Evolutionary conservation across 2,113 vertebrate species (phyloP), one percentile per base, ranked within the genome.

Genomic region (Motacilla tschutschensis): DNA sequence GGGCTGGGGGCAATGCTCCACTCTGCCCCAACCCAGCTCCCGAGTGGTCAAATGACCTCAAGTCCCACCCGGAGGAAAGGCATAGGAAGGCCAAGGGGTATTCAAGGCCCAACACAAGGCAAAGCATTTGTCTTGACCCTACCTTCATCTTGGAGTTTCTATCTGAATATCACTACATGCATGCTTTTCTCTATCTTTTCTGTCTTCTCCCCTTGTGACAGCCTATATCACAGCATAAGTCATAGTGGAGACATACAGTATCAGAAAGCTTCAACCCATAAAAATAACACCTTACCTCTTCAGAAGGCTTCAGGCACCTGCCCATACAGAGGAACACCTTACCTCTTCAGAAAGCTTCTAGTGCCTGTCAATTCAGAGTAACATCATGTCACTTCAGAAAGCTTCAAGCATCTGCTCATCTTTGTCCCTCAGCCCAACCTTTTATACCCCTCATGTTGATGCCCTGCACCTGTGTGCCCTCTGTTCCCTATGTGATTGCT

Each of bases 51-150:
- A 41, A 41, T 9, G 43, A 67, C 24, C 43, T 41, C 9, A 28
- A 47, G 6, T 15, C 29, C 5, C 11, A 40, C 11, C 18, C 12
- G 17, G 17, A 10, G 11, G 14, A 66, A 66, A 47, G n/a, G 25
- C 48, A 20, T 7, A 35, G 47, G 14, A 62, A 21, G 60, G 28
- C 16, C 26, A 38, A 55, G 10, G 29, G 14, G 14, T 33, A 66
- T 40, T 79, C 33, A 66, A 28, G 26, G n/a, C 13, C 1, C 2
- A 54, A 31, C 26, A 44, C 0, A 0, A 36, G 28, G 29, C 36
- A 69, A 69, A 69, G 10, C 8, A 35, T 20, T 31, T 26, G 13
- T 69, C 44, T 43, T 35, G 20, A 35, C 44, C 6, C 20, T 41
- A 8, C 12, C 10, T 79, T 69, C 6, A 35, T 31, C 54, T 31